These are phyloP conservation scores for Pangasius djambal DNA, from an alignment of 2,797 vertebrate genomes.

Conservation along the genomic window DNA sequence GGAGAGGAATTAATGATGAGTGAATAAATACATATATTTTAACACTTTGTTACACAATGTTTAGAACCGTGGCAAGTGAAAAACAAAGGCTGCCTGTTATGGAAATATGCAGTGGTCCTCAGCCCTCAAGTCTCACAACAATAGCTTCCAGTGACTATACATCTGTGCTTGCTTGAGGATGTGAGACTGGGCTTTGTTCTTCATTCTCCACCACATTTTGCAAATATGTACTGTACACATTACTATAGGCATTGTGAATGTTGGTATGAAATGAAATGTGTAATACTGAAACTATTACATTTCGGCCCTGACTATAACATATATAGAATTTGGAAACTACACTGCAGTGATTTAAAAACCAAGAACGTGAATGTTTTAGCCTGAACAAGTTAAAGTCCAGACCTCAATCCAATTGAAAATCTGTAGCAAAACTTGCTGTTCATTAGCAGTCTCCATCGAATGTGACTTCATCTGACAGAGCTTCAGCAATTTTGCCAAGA, in stretches of 20 bases:
- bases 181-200: constrained; percentile 51
- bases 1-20: neutral
- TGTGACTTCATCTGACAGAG: neutral
- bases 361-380: neutral
- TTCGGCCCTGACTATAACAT: neutral
- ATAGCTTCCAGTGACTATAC: constrained; percentile 34
- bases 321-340: neutral
- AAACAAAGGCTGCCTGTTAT: constrained; percentile 63
- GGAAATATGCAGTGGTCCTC: constrained; percentile 59
- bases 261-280: neutral
- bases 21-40: neutral
- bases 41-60: neutral
- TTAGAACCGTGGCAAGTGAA: constrained; percentile 53
- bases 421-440: neutral
- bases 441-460: neutral
- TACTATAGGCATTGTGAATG: neutral
- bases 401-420: neutral
- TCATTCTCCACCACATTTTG: constrained; percentile 25
- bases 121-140: constrained; percentile 50
- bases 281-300: neutral
- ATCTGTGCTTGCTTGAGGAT: constrained; percentile 33
- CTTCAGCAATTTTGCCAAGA: neutral
- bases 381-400: neutral
- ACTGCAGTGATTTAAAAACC: neutral
- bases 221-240: neutral